Conservation (phyloP, 2,113 vertebrate genomes). For the Bufo bufo region DNA sequence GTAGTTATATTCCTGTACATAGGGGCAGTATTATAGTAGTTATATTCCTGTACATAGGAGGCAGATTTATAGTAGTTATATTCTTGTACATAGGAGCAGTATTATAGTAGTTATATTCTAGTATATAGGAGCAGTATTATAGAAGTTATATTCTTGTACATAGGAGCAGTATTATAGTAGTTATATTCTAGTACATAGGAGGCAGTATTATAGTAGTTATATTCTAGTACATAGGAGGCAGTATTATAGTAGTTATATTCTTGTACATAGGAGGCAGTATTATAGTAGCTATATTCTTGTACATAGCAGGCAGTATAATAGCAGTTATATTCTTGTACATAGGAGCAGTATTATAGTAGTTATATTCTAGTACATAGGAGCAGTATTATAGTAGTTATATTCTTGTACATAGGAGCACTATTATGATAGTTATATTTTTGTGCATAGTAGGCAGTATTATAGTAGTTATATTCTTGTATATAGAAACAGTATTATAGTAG, state of each 20-base stretch:
- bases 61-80: background rate
- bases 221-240: background rate
- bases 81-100: background rate
- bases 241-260: background rate
- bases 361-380: background rate
- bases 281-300: background rate
- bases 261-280: background rate
- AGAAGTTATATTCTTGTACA: background rate
- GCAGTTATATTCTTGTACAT: background rate
- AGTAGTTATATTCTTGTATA: too few relatives aligned
- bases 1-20: too few relatives aligned
- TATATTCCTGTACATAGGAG: too few relatives aligned
- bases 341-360: background rate
- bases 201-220: background rate
- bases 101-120: too few relatives aligned
- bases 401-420: background rate
- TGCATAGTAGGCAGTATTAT: too few relatives aligned
- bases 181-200: background rate
- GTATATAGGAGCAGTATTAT: background rate
- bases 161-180: background rate
- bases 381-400: constrained; percentile 6
- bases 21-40: too few relatives aligned
- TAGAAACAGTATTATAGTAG: background rate
- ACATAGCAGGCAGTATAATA: background rate
- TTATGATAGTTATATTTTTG: background rate